Base-by-base conservation (phyloP, 2,888 invertebrate species). In the Hydroisotoma schaefferi region DNA sequence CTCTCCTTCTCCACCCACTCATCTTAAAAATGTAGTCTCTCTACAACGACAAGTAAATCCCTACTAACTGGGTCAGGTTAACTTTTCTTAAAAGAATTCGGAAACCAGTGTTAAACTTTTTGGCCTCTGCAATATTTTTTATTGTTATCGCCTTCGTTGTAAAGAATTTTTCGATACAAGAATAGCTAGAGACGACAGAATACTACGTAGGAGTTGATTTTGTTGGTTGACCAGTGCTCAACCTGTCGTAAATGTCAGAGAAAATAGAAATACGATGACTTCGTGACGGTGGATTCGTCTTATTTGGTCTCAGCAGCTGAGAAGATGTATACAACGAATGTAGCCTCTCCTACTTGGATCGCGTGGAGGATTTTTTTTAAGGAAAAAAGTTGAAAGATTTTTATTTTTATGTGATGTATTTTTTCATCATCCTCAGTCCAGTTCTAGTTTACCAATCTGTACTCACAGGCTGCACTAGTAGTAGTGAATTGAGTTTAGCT, bases 231-330 rank as follows among this genome's bases (percentile, higher is more conserved):
- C 40, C 40, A 40, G n/a, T 40, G 40, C 40, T 4, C 5, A 40
- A 40, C 40, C 40, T 40, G 40, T 40, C 40, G 40, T 40, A 40
- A 40, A 40, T 40, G 40, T 40, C 40, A 40, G 40, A 40, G 40
- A 20, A 40, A 40, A 40, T 40, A 20, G 40, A 20, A 40, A 40
- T 40, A 15, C n/a, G 20, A 40, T 40, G 40, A 40, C 40, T 15
- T 15, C 5, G 4, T 15, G 5, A 20, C 20, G 5, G n/a, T 15
- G 15, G 15, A 40, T 33, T 15, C 33, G 33, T 33, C 33, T 15
- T 10, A 10, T 33, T 33, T 33, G 15, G 8, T 33, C 15, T 8
- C n/a, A 40, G 40, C n/a, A 40, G 8, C 40, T 15, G n/a, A 15
- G 40, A 40, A 15, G 15, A 40, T 40, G 20, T 40, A 40, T 15